Conservation (phyloP, 2,888 invertebrate species). For the Noctua janthina region DNA sequence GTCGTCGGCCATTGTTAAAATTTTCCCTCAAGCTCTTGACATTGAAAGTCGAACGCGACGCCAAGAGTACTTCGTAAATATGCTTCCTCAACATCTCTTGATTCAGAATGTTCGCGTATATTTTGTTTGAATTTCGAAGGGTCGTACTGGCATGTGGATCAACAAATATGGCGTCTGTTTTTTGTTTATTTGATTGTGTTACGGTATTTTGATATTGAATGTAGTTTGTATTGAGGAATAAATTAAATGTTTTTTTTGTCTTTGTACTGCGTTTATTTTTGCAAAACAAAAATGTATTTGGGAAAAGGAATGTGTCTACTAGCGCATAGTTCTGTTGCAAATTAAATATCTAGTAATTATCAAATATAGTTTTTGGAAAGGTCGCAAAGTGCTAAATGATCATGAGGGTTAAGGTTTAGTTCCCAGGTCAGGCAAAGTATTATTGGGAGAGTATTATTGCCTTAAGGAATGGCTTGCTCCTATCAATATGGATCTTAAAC, state of each 20-base stretch:
- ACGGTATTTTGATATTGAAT: conserved; percentile 1
- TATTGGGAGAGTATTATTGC: background rate
- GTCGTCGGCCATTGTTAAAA: conserved; percentile 40
- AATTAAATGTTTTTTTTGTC: background rate
- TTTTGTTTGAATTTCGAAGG: conserved; percentile 32
- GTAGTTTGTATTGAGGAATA: background rate
- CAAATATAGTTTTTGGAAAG: background rate
- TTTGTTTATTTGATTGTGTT: conserved; percentile 1
- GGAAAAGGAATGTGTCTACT: background rate
- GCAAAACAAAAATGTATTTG: background rate
- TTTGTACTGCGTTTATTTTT: background rate
- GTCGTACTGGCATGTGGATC: conserved; percentile 11
- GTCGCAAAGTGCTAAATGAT: background rate
- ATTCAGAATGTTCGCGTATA: conserved; percentile 26
- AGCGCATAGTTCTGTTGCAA: background rate
- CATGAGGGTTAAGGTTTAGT: background rate
- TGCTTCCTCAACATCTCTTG: conserved; percentile 23
- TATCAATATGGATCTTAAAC: background rate
- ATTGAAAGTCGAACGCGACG: conserved; percentile 17
- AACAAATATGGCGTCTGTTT: conserved; percentile 29
- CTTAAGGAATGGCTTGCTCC: background rate
- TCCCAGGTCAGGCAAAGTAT: background rate
- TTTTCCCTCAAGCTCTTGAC: conserved; percentile 33
- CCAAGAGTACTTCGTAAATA: conserved; percentile 40
- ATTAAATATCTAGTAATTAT: background rate